Evolutionary conservation across 2,888 invertebrate genomes (phyloP), one percentile per base, ranked within the genome.

Genomic region (Alloscopus bannaensis): DNA sequence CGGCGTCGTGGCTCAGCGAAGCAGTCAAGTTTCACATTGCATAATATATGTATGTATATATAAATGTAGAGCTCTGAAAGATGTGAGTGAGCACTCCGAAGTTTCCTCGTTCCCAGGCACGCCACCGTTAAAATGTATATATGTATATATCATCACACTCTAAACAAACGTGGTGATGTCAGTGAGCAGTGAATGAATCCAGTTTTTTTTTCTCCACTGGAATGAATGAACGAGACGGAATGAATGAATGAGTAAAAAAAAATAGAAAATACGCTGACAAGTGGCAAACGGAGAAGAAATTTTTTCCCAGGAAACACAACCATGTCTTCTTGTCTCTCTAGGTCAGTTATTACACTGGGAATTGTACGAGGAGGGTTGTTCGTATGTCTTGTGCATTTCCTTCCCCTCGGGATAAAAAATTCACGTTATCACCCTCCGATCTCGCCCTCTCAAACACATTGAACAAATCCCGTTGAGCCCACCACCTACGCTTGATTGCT

Each of bases 61-160:
- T n/a, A n/a, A n/a, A 52, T 55, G 55, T 13, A 22, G 1, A 18
- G 59, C n/a, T 42, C 16, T 20, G 13, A 50, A 31, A 40, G 31
- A 73, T 65, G 64, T 64, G 72, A n/a, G n/a, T n/a, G n/a, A 45
- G 65, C 64, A 42, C 26, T 26, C 13, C 28, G 45, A 4, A 20
- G 55, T 55, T 73, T 65, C 57, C 73, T 55, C 57, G 73, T 73
- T 73, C 73, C 72, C 73, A 73, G 65, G 73, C 57, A 40, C 16
- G 8, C 18, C 64, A 24, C 55, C 26, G 26, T 55, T 16, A 55
- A 50, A 36, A 36, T n/a, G n/a, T n/a, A n/a, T n/a, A n/a, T n/a
- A n/a, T n/a, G n/a, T n/a, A n/a, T n/a, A n/a, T n/a, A n/a, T n/a
- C n/a, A n/a, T n/a, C n/a, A n/a, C n/a, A n/a, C n/a, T n/a, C n/a